Percentiles rank a stretch among this genome's conserved stretches.
Evolutionary conservation across 64 coral and sea anemone genomes (phyloP).

Genomic region (Stichodactyla mertensii): DNA sequence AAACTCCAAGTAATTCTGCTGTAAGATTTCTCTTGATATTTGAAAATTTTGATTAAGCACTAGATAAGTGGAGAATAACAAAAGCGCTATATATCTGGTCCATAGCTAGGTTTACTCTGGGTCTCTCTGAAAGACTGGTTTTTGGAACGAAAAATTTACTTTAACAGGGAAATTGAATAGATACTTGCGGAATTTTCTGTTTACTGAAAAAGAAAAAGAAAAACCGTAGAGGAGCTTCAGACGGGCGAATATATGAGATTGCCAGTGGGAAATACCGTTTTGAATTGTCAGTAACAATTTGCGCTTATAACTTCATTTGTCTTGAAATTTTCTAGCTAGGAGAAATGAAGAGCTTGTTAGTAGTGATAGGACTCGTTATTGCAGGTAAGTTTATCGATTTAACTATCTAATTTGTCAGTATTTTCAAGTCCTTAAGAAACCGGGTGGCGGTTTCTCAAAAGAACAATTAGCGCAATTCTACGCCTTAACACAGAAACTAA

Average conservation of each 20-base stretch:
- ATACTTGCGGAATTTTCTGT: no score
- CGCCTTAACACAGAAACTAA: no score
- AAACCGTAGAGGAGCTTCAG: no score
- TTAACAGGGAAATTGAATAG: no score
- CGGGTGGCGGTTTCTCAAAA: not conserved
- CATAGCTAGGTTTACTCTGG: no score
- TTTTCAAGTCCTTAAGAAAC: not conserved
- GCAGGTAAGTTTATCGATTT: not conserved
- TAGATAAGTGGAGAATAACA: not conserved
- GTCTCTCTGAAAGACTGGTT: no score
- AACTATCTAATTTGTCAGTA: not conserved
- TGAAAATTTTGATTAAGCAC: not conserved
- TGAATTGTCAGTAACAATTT: no score
- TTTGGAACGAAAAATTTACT: no score
- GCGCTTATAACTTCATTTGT: not conserved
- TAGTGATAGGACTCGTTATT: not conserved
- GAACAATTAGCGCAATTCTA: not conserved
- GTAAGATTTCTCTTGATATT: not conserved
- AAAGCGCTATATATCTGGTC: not conserved
- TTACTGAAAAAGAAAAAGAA: no score
- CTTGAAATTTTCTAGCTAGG: not conserved
- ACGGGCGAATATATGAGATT: not conserved
- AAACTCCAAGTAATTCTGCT: not conserved
- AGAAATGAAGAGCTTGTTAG: constrained; percentile 18
- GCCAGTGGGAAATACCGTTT: no score